Evolutionary conservation across 1,140 invertebrate species (phyloP), one percentile per base, ranked within the genome.

Genomic region (roundworm (Caenorhabditis elegans)): DNA sequence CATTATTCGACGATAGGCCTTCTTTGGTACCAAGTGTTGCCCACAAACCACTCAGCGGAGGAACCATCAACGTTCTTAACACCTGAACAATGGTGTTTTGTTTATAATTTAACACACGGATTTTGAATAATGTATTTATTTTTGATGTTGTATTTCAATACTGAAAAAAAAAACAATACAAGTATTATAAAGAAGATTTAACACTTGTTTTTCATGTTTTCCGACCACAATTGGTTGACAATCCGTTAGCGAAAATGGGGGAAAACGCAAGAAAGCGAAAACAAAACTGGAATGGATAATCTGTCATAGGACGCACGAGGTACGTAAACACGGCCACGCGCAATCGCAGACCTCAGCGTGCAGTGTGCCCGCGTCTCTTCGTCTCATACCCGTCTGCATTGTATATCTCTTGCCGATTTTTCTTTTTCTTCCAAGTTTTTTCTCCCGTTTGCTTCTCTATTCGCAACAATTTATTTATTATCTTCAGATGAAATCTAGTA

Each of bases 1-100:
- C 95, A 34, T 92, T 98, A 76, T 98, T 98, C 91, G 96, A 98
- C 91, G 94, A 93, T 83, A 94, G 94, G 82, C 93, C 94, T n/a
- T 49, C 43, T 5, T 55, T 79, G 19, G 28, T 39, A 22, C 51
- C 34, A 26, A 43, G 34, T 6, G 78, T 47, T n/a, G 36, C 78
- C 15, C 55, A 60, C n/a, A 79, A 79, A 70, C 78, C 78, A 15
- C 28, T 79, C 6, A 49, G 43, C 36, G 78, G 78, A 17, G 78
- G 60, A 8, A 70, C 60, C 22, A 70, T 70, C 36, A 70, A 70
- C 19, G 60, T 70, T 39, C 60, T 70, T 6, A 39, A 70, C 60
- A 70, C 60, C 19, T 70, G 60, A 70, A 65, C 36, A 31, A 39
- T 11, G 11, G n/a, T n/a, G n/a, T n/a, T n/a, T n/a, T n/a, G n/a